A percentile compares a stretch with the other conserved stretches of the same genome.
phyloP scores from a whole-genome alignment of 2,888 invertebrate species.

The Apamea anceps region DNA sequence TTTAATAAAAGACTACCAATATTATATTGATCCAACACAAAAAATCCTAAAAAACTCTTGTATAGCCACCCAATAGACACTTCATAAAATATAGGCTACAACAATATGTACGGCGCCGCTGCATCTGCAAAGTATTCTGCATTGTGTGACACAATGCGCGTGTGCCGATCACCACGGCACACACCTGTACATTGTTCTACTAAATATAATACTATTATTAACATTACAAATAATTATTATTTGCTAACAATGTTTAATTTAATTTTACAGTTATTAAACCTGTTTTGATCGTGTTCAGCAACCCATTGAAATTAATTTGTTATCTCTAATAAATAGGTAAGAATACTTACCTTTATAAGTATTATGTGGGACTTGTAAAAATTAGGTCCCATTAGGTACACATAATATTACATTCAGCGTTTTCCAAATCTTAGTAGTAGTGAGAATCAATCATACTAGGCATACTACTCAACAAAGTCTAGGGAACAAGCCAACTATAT shows the following conservation, averaged over 20 bases:
- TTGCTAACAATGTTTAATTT: background rate
- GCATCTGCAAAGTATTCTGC: background rate
- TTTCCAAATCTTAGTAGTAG: too few relatives aligned
- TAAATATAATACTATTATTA: background rate
- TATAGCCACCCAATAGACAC: background rate
- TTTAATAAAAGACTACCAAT: background rate
- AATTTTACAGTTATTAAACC: background rate
- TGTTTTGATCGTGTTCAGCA: background rate
- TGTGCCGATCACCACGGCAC: too few relatives aligned
- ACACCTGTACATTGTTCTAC: background rate
- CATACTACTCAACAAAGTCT: too few relatives aligned
- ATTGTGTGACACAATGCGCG: conserved; percentile 3
- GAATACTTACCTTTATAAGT: too few relatives aligned
- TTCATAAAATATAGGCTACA: background rate
- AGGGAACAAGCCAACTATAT: too few relatives aligned
- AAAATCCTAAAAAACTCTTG: background rate
- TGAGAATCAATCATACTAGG: too few relatives aligned
- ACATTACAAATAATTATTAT: background rate
- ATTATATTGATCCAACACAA: background rate
- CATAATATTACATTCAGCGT: too few relatives aligned
- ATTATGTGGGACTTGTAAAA: too few relatives aligned
- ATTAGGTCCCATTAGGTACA: too few relatives aligned
- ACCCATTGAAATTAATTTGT: background rate
- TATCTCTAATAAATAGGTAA: background rate
- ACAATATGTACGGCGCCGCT: background rate